Conservation (phyloP, 1,140 invertebrate genomes). For the Spodoptera litura region DNA sequence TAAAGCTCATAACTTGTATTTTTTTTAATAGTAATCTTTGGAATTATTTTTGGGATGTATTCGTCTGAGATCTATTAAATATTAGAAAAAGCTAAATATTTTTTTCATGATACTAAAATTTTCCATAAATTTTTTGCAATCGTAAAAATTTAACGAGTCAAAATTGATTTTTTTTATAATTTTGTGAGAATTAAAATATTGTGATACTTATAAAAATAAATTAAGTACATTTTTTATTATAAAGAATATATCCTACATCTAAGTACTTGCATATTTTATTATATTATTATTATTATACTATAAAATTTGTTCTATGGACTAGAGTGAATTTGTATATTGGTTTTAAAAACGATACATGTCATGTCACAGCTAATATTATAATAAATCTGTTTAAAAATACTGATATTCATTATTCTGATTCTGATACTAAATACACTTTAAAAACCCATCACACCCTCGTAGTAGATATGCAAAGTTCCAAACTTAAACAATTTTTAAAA, state of each 20-base stretch:
- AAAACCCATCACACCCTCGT: constrained; percentile 2
- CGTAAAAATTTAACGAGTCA: no score
- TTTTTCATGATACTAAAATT: constrained; percentile 7
- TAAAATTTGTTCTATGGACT: constrained; percentile 38
- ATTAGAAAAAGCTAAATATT: constrained; percentile 44
- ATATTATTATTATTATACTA: neutral
- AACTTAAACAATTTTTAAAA: no score
- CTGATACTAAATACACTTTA: constrained; percentile 25
- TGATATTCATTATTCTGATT: constrained; percentile 26
- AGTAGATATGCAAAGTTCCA: no score
- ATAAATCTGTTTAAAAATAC: constrained; percentile 35
- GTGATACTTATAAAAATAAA: constrained; percentile 21
- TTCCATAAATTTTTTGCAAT: neutral
- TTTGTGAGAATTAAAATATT: neutral
- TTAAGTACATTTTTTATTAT: constrained; percentile 22
- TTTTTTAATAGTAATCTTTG: constrained; percentile 57
- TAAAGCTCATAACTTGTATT: constrained; percentile 69
- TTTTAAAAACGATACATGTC: constrained; percentile 27
- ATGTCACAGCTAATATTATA: neutral
- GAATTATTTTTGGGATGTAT: constrained; percentile 71
- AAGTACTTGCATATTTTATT: constrained; percentile 7
- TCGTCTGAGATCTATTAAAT: constrained; percentile 62
- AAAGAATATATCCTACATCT: no score
- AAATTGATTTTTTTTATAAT: no score
- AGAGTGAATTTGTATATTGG: constrained; percentile 41